These are phyloP conservation scores for Nematolebias whitei DNA, from an alignment of 2,113 vertebrate genomes.

Conservation along the genomic window DNA sequence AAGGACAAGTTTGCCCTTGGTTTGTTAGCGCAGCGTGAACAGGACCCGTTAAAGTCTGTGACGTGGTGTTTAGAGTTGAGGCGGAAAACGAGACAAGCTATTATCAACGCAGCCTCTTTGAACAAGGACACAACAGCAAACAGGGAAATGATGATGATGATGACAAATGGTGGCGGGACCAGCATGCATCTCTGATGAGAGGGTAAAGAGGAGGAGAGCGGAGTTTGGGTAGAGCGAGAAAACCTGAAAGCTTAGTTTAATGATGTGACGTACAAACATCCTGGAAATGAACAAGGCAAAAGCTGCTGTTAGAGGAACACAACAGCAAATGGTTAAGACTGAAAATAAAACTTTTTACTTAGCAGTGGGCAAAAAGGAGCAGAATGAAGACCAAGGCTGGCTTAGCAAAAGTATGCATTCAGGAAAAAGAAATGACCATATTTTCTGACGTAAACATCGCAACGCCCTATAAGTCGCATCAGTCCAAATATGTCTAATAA, in stretches of 20 bases:
- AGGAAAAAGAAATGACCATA: too few species aligned
- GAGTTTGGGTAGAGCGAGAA: conserved; percentile 2
- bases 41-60: conserved; percentile 16
- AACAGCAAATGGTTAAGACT: not conserved
- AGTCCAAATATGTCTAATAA: too few species aligned
- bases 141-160: conserved; percentile 54
- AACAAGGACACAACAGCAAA: conserved; percentile 57
- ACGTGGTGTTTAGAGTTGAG: conserved; percentile 25
- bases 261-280: conserved; percentile 11
- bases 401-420: too few species aligned
- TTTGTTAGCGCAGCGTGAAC: not conserved
- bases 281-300: not conserved
- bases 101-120: conserved; percentile 45
- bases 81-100: conserved; percentile 41
- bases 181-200: conserved; percentile 54
- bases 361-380: too few species aligned
- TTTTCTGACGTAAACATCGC: too few species aligned
- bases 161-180: conserved; percentile 53
- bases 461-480: too few species aligned
- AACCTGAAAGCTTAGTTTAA: not conserved
- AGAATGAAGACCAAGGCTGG: not conserved
- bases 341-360: not conserved
- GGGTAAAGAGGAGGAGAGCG: not conserved
- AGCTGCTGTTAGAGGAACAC: not conserved
- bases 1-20: conserved; percentile 29